Evolutionary conservation across 2,797 vertebrate species (phyloP).

Genomic region (Kryptopterus vitreolus): DNA sequence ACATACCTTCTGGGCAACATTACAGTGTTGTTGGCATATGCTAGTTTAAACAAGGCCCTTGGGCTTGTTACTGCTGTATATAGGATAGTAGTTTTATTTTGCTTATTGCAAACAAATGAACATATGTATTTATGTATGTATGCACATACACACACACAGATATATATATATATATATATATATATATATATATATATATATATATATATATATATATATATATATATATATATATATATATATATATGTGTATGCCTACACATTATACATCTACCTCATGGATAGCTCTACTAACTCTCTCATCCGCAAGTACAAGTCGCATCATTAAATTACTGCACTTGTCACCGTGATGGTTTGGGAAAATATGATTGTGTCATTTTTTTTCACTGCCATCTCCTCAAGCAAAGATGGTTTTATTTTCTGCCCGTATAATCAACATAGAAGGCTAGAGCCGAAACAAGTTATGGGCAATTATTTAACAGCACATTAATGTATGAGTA

Average conservation of each 20-base stretch:
- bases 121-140: no score
- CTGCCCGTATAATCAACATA: conserved; percentile 36
- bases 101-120: conserved; percentile 44
- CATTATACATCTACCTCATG: no score
- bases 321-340: conserved; percentile 32
- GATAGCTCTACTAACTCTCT: conserved; percentile 14
- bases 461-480: conserved; percentile 27
- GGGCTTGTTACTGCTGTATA: conserved; percentile 47
- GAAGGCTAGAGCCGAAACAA: conserved; percentile 12
- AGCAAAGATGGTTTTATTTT: conserved; percentile 37
- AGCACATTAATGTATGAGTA: not conserved
- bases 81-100: conserved; percentile 41
- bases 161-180: conserved; percentile 5
- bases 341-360: conserved; percentile 30
- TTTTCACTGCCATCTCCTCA: conserved; percentile 28
- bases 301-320: conserved; percentile 19
- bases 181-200: not conserved
- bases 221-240: conserved; percentile 12
- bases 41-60: conserved; percentile 57
- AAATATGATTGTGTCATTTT: conserved; percentile 27
- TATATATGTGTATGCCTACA: no score
- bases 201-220: not conserved
- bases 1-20: conserved; percentile 54
- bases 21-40: conserved; percentile 52
- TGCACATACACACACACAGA: conserved; percentile 8